Base-by-base conservation (phyloP, 2,113 vertebrate species). In the Rhea americana region DNA sequence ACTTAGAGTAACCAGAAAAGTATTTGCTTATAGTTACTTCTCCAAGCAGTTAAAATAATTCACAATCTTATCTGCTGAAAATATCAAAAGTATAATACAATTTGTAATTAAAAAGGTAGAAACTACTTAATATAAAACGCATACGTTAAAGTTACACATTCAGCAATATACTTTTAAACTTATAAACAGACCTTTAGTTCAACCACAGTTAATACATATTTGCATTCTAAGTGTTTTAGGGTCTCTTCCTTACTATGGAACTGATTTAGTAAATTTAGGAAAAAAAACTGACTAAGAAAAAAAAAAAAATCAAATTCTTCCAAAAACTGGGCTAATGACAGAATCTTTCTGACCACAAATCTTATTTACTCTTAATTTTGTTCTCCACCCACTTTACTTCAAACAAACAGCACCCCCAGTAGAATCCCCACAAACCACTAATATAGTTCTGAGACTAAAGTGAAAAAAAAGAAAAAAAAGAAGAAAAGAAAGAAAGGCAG, bases 381-480 rank as follows among this genome's bases (percentile, higher is more conserved):
- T 89, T 93, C 93, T 94, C 91, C 51, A 15, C 90, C 94, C 86
- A 94, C 92, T 97, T 95, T 62, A 96, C 93, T 97, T 91, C 96
- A 92, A 96, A 93, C 77, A 93, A 93, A 97, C 91, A 96, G 70
- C 94, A 97, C 67, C 80, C 74, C 91, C 63, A 83, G 67, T 74
- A 93, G 90, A 77, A 93, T 88, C 86, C 91, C 35, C 53, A 85
- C 74, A 93, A 85, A 92, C 95, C 78, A 91, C 80, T 93, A 88
- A 96, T 91, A 28, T 79, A 94, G 92, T 93, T 96, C 82, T 67
- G 87, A 94, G 87, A 94, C n/a, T 72, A 87, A 91, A 88, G 91
- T 77, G 55, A 91, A 90, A 93, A 89, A 63, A 26, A 77, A 45
- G 0, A 2, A 62, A 14, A 71, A n/a, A 21, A 89, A 63, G 30